phyloP scores from a whole-genome alignment of 1,140 invertebrate species.

The Oscheius sp. region DNA sequence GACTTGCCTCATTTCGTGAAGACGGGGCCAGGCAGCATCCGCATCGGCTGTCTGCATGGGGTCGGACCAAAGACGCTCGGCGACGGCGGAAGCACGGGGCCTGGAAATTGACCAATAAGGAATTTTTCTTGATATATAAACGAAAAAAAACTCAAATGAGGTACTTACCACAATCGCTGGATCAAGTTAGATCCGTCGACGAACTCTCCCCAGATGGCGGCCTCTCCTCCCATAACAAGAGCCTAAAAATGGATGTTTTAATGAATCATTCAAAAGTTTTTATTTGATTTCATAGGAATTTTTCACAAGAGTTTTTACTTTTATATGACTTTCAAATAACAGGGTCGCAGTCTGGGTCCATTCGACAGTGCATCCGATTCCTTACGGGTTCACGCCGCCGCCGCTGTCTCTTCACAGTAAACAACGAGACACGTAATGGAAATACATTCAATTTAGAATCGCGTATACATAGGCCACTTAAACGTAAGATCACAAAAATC shows the following conservation, averaged over 20 bases:
- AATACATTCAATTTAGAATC: too few species aligned
- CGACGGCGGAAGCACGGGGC: conserved; percentile 76
- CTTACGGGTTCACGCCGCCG: too few species aligned
- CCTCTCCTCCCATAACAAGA: conserved; percentile 74
- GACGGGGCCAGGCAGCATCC: conserved; percentile 35
- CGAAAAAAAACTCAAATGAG: not conserved
- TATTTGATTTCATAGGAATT: not conserved
- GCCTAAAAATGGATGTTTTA: not conserved
- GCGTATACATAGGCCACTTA: too few species aligned
- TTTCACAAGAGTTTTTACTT: too few species aligned
- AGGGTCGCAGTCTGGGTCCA: too few species aligned
- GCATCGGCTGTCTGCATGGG: conserved; percentile 26
- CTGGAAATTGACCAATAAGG: conserved; percentile 37
- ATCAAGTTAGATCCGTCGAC: conserved; percentile 61
- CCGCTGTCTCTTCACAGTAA: too few species aligned
- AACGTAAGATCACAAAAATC: not conserved
- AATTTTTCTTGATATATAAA: not conserved
- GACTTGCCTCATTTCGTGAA: conserved; percentile 32
- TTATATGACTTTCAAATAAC: too few species aligned
- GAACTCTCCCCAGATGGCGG: conserved; percentile 77
- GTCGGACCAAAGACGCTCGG: conserved; percentile 77
- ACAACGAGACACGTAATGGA: too few species aligned
- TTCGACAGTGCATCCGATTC: too few species aligned
- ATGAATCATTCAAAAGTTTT: not conserved
- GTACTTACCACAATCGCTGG: conserved; percentile 43